Evolutionary conservation across 2,797 vertebrate genomes (phyloP).

Genomic region (Microctenopoma lineatum): DNA sequence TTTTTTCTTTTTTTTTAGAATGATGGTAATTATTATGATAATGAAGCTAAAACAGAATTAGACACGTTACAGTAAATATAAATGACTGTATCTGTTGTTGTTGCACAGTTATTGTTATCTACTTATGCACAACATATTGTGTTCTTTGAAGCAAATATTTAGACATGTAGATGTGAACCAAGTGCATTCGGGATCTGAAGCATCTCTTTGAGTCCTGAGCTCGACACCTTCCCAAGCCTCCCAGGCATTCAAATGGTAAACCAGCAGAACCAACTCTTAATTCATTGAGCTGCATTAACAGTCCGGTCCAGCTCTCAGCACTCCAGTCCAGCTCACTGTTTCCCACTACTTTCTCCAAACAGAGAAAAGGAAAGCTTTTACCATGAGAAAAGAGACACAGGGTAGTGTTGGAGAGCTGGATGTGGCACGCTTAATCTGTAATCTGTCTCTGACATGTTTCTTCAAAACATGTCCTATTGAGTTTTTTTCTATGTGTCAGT

Average conservation of each 20-base stretch:
- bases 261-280: slow-evolving; percentile 75
- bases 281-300: slow-evolving; percentile 83
- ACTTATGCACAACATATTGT: slow-evolving; percentile 61
- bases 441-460: slow-evolving; percentile 74
- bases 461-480: slow-evolving; percentile 59
- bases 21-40: background rate
- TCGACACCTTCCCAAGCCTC: slow-evolving; percentile 81
- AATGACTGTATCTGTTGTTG: slow-evolving; percentile 7
- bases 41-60: slow-evolving; percentile 9
- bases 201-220: slow-evolving; percentile 76
- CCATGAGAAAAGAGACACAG: slow-evolving; percentile 78
- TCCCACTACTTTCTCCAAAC: slow-evolving; percentile 82
- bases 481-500: slow-evolving; percentile 13
- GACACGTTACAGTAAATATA: background rate
- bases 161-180: slow-evolving; percentile 78
- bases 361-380: slow-evolving; percentile 74
- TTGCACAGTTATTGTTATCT: slow-evolving; percentile 41
- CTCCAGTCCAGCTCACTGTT: slow-evolving; percentile 84
- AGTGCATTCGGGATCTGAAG: slow-evolving; percentile 68
- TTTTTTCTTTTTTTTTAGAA: background rate
- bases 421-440: slow-evolving; percentile 82
- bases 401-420: slow-evolving; percentile 72
- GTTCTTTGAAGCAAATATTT: slow-evolving; percentile 79
- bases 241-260: slow-evolving; percentile 82
- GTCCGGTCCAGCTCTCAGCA: slow-evolving; percentile 78